Evolutionary conservation across 2,113 vertebrate genomes (phyloP), one percentile per base, ranked within the genome.

Genomic region (Tretioscincus oriximinensis): DNA sequence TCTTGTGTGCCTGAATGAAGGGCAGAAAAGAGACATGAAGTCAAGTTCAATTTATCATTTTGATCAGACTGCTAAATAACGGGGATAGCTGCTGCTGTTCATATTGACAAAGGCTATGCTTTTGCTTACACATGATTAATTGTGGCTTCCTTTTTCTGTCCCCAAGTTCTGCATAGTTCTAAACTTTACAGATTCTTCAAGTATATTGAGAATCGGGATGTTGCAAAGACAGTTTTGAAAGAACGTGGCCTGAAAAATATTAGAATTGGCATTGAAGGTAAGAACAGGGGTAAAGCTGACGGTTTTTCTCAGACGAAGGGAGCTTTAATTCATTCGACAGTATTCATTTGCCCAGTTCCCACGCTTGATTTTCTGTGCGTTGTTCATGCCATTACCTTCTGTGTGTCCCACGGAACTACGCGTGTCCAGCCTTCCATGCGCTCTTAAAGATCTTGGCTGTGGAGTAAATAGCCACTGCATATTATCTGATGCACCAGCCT

Each of bases 101-200:
- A 78, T 77, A 54, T 35, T 67, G 11, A n/a, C 29, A 60, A 24
- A 58, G 60, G 28, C 1, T 1, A 16, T 12, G 12, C 28, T 26
- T 60, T 35, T 69, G 35, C 35, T 79, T 70, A 20, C 20, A 14
- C 4, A 31, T 54, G 88, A 76, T 90, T 78, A 16, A 9, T 14
- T 2, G 0, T 20, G 63, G 29, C 16, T 81, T 74, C 26, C 31
- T 73, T 86, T 64, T 86, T 29, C 68, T 18, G 21, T 71, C 88
- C 72, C 84, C 66, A 67, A 96, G 96, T 96, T 90, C 93, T 96
- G 83, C 96, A 96, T 81, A 96, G 96, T 85, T 96, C 95, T 87
- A 96, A 96, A 89, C 94, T 96, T 65, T 96, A 96, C 91, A 95
- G 95, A 87, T 96, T 96, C 88, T 96, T 96, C 92, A 96, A 96